phyloP scores from a whole-genome alignment of 2,888 invertebrate species.

The Exephanes ischioxanthus region DNA sequence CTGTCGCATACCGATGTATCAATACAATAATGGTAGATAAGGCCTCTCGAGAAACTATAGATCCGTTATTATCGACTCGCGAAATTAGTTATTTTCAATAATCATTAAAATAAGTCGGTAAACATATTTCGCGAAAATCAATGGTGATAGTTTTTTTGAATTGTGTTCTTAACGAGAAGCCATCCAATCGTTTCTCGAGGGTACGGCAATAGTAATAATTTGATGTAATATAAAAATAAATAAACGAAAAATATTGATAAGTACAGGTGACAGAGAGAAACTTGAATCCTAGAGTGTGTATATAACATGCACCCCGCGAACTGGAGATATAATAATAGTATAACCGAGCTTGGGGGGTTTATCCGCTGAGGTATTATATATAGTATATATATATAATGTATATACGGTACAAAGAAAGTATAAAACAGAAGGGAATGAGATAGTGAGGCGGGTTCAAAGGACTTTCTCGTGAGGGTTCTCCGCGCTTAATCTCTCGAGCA shows the following conservation, averaged over 20 bases:
- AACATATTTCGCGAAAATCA: background rate
- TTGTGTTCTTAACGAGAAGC: background rate
- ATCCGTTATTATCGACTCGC: background rate
- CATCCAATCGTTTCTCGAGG: slow-evolving; percentile 57
- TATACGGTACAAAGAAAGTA: slow-evolving; percentile 51
- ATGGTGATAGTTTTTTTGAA: too few species aligned
- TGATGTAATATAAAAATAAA: slow-evolving; percentile 50
- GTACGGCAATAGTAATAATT: slow-evolving; percentile 52
- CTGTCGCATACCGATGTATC: slow-evolving; percentile 59
- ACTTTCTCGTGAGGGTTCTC: slow-evolving; percentile 50
- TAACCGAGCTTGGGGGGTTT: slow-evolving; percentile 67
- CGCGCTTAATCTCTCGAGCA: slow-evolving; percentile 7
- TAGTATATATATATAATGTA: slow-evolving; percentile 25
- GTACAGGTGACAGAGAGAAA: slow-evolving; percentile 78
- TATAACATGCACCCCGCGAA: slow-evolving; percentile 80
- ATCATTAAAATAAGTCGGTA: background rate
- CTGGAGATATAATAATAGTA: slow-evolving; percentile 61
- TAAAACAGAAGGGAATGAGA: slow-evolving; percentile 34
- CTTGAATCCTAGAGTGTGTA: slow-evolving; percentile 84
- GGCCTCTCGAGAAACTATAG: slow-evolving; percentile 54
- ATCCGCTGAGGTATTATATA: slow-evolving; percentile 60
- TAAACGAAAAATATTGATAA: slow-evolving; percentile 71
- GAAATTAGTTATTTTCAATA: background rate
- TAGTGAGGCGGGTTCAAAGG: slow-evolving; percentile 45
- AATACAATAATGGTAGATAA: slow-evolving; percentile 58